Base-by-base conservation (phyloP, 2,797 vertebrate species). In the Amblyopsis hoosieri region DNA sequence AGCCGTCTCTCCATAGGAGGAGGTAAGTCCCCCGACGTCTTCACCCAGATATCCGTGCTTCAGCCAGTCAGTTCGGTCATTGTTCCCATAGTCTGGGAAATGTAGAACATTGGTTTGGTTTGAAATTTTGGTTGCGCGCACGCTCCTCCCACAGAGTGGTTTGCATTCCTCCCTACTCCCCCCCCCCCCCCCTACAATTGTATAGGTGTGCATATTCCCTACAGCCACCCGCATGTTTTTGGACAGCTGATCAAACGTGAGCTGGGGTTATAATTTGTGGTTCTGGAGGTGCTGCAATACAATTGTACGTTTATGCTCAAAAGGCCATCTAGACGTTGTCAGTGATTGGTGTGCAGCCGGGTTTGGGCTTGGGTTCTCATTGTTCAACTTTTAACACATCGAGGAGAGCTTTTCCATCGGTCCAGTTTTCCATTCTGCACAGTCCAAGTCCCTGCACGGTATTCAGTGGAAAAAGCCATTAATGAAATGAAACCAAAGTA, bases 1-100 rank as follows among this genome's bases (percentile, higher is more conserved):
- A 77, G 59, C 56, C 69, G 3, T 60, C 64, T 15, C 59, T 74
- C 48, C 85, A 86, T 67, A 69, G 80, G 37, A 80, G 84, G 78
- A 86, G 85, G 85, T 86, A 80, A 54, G 29, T 2, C 52, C 29
- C 14, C 42, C 19, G 29, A 46, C 48, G 33, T 64, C 45, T 29
- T 47, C 12, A 14, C 23, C 4, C 15, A 37, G 45, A 14, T 11
- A 4, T 13, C 13, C 13, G 7, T 29, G n/a, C 31, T 37, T 3
- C 33, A 33, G 33, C 7, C 33, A 37, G 33, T 37, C 33, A 37
- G 33, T 37, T 7, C 1, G 33, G 33, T 37, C 4, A 37, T 37
- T 7, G 7, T 7, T 37, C 33, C 33, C 4, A 23, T 23, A 23
- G 4, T 37, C 33, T 37, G 4, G 33, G 33, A 37, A 37, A 4